phyloP scores from a whole-genome alignment of 2,888 invertebrate genomes.

The Leptinotarsa rubiginosa region DNA sequence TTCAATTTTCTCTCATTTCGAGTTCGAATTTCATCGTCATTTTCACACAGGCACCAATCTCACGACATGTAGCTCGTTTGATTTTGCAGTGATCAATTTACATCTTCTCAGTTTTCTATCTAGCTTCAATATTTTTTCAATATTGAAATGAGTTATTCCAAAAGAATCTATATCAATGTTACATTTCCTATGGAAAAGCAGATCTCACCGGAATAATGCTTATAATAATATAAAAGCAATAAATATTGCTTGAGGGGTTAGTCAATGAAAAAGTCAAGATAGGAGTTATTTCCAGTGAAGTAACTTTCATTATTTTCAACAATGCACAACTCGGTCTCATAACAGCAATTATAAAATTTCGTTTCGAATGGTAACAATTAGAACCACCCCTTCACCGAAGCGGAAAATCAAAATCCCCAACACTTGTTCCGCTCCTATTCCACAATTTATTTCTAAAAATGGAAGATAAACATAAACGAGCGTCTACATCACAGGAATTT shows the following conservation, averaged over 20 bases:
- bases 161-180: too few species aligned
- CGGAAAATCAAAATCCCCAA: neutral
- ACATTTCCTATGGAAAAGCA: too few species aligned
- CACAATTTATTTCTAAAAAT: constrained; percentile 18
- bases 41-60: too few species aligned
- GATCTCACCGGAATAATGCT: too few species aligned
- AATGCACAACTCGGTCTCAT: neutral
- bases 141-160: too few species aligned
- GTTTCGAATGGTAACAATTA: neutral
- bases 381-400: neutral
- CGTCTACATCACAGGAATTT: constrained; percentile 1
- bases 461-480: constrained; percentile 4
- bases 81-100: too few species aligned
- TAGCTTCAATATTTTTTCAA: too few species aligned
- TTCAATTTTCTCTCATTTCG: too few species aligned
- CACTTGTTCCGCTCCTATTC: neutral
- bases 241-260: neutral
- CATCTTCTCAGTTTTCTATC: too few species aligned
- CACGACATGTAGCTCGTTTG: too few species aligned
- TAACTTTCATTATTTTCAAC: neutral
- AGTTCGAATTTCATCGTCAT: too few species aligned
- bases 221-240: too few species aligned
- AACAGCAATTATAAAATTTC: neutral
- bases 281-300: neutral
- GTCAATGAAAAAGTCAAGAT: neutral